Conservation (phyloP, 2,797 vertebrate genomes). For the Ceryle rudis region DNA sequence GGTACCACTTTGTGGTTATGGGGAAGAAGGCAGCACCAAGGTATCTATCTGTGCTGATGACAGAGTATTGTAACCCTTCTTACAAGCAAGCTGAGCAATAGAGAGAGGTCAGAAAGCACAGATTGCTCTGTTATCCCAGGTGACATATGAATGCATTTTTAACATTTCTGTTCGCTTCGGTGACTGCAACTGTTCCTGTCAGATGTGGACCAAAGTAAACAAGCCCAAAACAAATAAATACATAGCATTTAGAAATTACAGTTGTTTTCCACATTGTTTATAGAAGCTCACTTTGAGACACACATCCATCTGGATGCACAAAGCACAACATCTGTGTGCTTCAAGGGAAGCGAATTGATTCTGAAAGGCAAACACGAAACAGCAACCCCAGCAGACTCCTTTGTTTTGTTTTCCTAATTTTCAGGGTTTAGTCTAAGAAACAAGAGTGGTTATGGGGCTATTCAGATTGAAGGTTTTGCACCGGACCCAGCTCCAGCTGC, state of each 20-base stretch:
- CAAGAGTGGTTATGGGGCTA: neutral
- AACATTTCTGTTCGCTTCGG: neutral
- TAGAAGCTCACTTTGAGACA: neutral
- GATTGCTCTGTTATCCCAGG: neutral
- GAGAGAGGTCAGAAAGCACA: neutral
- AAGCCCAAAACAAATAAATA: neutral
- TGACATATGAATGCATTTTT: neutral
- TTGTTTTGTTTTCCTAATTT: neutral
- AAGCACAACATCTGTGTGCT: neutral
- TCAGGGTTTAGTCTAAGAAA: neutral
- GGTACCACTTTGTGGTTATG: neutral
- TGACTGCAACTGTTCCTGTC: neutral
- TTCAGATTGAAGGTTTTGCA: neutral
- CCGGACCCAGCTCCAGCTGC: neutral
- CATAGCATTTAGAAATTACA: neutral
- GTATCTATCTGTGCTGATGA: neutral
- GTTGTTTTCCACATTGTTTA: neutral
- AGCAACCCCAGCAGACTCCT: neutral
- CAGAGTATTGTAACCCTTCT: neutral
- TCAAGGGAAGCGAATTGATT: rapidly evolving
- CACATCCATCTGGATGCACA: neutral
- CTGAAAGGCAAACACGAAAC: neutral
- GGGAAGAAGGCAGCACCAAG: neutral
- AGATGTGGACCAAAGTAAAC: neutral
- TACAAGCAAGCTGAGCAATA: neutral